phyloP scores from a whole-genome alignment of 2,888 invertebrate genomes.

The Clanis bilineata region DNA sequence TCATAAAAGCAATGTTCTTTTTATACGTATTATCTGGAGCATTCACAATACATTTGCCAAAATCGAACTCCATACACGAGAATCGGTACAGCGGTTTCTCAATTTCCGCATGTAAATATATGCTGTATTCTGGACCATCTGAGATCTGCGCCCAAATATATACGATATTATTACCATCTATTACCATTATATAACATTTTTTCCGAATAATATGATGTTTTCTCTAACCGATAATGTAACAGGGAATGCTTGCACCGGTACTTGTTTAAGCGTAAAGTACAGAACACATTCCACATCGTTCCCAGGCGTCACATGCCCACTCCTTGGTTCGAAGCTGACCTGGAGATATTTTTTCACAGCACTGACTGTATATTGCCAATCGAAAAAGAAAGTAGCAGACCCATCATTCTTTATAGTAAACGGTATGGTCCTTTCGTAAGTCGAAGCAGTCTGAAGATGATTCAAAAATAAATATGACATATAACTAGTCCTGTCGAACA shows the following conservation, averaged over 20 bases:
- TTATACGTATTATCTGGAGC: constrained; percentile 72
- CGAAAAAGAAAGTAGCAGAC: constrained; percentile 69
- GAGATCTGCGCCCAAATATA: constrained; percentile 73
- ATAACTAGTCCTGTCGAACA: background rate
- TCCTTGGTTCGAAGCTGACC: constrained; percentile 59
- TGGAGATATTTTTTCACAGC: constrained; percentile 66
- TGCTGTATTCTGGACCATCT: constrained; percentile 84
- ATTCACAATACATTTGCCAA: constrained; percentile 85
- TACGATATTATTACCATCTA: background rate
- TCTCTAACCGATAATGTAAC: constrained; percentile 51
- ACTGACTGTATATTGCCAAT: constrained; percentile 59
- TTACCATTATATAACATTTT: background rate
- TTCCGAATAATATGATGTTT: background rate
- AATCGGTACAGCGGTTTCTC: constrained; percentile 82
- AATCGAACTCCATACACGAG: constrained; percentile 84
- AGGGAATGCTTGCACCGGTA: constrained; percentile 67
- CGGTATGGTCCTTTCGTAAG: constrained; percentile 65
- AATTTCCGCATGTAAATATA: constrained; percentile 82
- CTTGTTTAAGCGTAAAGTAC: constrained; percentile 61
- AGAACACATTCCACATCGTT: constrained; percentile 57
- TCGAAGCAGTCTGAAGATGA: constrained; percentile 63
- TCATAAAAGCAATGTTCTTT: constrained; percentile 59
- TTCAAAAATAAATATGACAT: background rate
- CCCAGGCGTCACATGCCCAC: constrained; percentile 62
- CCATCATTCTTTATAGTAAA: constrained; percentile 70